phyloP scores from a whole-genome alignment of 2,888 invertebrate genomes.

The Vanessa cardui region DNA sequence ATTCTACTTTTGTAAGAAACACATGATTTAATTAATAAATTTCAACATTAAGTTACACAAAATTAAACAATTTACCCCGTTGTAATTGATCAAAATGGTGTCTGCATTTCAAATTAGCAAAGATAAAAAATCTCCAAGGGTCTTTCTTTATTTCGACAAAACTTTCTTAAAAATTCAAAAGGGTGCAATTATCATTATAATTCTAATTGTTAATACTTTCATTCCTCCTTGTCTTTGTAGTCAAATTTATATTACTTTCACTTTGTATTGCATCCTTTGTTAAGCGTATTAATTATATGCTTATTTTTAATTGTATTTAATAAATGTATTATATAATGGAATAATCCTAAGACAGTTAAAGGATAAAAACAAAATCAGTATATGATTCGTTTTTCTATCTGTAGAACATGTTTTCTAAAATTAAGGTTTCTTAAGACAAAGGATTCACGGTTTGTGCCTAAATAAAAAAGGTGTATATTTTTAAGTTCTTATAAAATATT shows the following conservation, averaged over 20 bases:
- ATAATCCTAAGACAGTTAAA: no score
- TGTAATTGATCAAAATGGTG: conserved; percentile 23
- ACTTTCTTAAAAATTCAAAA: conserved; percentile 26
- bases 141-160: conserved; percentile 14
- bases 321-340: no score
- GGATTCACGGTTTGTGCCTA: no score
- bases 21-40: not conserved
- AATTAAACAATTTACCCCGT: conserved; percentile 15
- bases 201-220: conserved; percentile 32
- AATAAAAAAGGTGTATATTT: no score
- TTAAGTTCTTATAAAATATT: no score
- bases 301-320: no score
- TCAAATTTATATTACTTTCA: not conserved
- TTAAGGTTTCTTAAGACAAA: no score
- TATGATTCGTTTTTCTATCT: no score
- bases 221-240: conserved; percentile 23
- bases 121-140: conserved; percentile 16
- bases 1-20: not conserved
- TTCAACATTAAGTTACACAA: not conserved
- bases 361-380: no score
- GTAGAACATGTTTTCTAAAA: no score
- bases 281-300: no score
- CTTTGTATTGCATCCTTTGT: no score
- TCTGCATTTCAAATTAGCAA: conserved; percentile 13
- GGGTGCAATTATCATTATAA: conserved; percentile 27